Evolutionary conservation across 2,113 vertebrate species (phyloP).

Genomic region (Lipophrys pholis): DNA sequence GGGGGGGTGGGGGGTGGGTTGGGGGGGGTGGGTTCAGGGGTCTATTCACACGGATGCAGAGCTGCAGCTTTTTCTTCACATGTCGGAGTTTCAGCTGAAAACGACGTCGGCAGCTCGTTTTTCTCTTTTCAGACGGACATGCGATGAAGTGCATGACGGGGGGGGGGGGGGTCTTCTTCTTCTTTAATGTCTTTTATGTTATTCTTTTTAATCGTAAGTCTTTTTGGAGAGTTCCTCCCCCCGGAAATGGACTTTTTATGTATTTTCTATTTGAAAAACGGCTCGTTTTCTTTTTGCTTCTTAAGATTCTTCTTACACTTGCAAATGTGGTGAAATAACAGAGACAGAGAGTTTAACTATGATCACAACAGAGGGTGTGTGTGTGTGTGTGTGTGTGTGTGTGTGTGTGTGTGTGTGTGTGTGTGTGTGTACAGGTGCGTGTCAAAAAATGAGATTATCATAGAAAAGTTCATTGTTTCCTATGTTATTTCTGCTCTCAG

Average conservation of each 20-base stretch:
- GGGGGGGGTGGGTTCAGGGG: too few species aligned
- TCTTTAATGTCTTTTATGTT: slow-evolving; percentile 21
- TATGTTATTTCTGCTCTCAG: too few species aligned
- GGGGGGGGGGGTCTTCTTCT: slow-evolving; percentile 53
- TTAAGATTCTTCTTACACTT: slow-evolving; percentile 35
- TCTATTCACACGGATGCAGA: too few species aligned
- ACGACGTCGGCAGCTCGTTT: slow-evolving; percentile 36
- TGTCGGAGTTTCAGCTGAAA: too few species aligned
- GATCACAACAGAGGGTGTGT: slow-evolving; percentile 47
- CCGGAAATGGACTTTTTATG: slow-evolving; percentile 51
- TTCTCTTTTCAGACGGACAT: slow-evolving; percentile 85
- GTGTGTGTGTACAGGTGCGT: slow-evolving; percentile 31
- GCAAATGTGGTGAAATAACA: slow-evolving; percentile 37
- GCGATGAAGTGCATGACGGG: slow-evolving; percentile 88
- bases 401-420: slow-evolving; percentile 29
- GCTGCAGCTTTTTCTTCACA: too few species aligned
- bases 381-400: slow-evolving; percentile 29
- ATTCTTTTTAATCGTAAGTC: background rate
- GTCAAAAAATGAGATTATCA: too few species aligned
- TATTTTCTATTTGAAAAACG: slow-evolving; percentile 47
- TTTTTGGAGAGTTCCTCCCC: slow-evolving; percentile 17
- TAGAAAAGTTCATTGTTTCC: too few species aligned
- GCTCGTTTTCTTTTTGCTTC: background rate
- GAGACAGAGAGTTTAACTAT: slow-evolving; percentile 46
- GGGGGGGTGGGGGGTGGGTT: too few species aligned